phyloP scores from a whole-genome alignment of 2,113 vertebrate genomes.

The Acrocephalus arundinaceus region DNA sequence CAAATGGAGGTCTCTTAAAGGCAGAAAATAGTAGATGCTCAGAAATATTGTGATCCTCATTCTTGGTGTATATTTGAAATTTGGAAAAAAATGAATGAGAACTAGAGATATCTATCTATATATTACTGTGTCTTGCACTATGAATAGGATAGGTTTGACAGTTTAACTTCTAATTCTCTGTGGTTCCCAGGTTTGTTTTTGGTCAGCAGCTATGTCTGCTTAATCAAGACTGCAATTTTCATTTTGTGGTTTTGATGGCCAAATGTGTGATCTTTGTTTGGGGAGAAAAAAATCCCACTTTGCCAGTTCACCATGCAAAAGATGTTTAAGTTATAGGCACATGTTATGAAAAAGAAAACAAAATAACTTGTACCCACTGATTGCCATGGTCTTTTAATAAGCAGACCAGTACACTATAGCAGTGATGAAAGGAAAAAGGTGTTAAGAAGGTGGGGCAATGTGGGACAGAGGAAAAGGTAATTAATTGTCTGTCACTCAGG shows the following conservation, averaged over 20 bases:
- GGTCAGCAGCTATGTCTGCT: not conserved
- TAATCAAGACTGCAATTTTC: not conserved
- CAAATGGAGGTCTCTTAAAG: not conserved
- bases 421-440: not conserved
- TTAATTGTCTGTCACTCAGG: not conserved
- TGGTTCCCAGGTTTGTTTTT: not conserved
- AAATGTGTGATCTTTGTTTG: not conserved
- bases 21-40: not conserved
- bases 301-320: not conserved
- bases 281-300: accelerated
- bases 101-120: not conserved
- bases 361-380: not conserved
- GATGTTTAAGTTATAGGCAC: not conserved
- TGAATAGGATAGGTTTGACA: not conserved
- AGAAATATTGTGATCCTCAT: not conserved
- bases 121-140: not conserved
- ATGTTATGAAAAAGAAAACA: not conserved
- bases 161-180: not conserved
- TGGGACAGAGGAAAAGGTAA: not conserved
- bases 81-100: not conserved
- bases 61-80: not conserved
- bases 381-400: not conserved
- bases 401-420: not conserved
- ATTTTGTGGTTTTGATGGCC: not conserved
- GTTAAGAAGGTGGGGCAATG: not conserved